These are phyloP conservation scores for Desmodus rotundus DNA, from an alignment of 2,113 vertebrate genomes.

Conservation along the genomic window DNA sequence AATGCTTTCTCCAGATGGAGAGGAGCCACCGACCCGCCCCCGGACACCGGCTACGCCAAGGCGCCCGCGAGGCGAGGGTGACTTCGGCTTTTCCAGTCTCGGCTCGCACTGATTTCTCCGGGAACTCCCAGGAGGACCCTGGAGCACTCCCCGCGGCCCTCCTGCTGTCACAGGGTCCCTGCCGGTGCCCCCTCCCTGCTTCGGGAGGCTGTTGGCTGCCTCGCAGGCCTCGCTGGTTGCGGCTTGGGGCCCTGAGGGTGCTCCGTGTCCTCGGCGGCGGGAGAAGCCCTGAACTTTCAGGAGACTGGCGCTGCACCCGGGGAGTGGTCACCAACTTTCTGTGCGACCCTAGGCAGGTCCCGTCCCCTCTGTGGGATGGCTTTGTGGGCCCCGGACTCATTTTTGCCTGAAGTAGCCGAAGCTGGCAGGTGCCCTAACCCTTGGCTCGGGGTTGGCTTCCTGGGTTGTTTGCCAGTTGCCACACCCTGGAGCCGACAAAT, in stretches of 20 bases:
- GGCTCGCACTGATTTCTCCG: neutral
- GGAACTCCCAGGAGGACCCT: neutral
- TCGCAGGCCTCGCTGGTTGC: neutral
- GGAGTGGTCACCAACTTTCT: neutral
- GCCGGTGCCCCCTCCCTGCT: neutral
- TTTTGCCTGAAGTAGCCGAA: neutral
- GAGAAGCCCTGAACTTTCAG: neutral
- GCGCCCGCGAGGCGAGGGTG: conserved; percentile 60
- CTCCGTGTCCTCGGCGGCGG: neutral
- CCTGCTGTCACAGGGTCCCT: neutral
- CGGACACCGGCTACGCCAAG: conserved; percentile 63
- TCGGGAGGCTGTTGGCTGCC: neutral
- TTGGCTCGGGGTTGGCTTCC: neutral
- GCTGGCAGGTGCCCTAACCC: conserved; percentile 42
- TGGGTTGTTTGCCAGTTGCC: neutral
- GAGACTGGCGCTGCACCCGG: neutral
- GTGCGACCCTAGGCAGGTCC: neutral
- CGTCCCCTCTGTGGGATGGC: neutral
- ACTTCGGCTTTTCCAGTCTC: conserved; percentile 57
- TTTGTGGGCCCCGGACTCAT: neutral
- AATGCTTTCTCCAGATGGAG: conserved; percentile 73
- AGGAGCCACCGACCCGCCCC: conserved; percentile 65
- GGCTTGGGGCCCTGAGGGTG: neutral
- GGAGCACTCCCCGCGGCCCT: neutral
- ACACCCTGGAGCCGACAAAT: conserved; percentile 28